phyloP scores from a whole-genome alignment of 2,797 vertebrate genomes.

The Aphelocoma californica region DNA sequence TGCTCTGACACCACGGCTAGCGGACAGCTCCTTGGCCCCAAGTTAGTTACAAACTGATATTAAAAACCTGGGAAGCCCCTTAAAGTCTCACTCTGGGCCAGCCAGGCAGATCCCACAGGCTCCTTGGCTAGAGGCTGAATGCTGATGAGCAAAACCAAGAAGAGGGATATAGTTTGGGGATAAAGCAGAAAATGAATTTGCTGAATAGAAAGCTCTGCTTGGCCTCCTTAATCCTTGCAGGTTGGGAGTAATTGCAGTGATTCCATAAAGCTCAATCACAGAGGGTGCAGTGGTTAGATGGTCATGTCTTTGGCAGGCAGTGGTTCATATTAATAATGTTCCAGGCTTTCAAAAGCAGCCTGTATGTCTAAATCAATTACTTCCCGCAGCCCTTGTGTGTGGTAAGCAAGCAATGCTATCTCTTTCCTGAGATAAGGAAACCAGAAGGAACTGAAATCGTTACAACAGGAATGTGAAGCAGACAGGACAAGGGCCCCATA shows the following conservation, averaged over 20 bases:
- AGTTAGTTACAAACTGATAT: not conserved
- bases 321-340: conserved; percentile 48
- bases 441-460: not conserved
- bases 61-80: not conserved
- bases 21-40: not conserved
- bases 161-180: not conserved
- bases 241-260: not conserved
- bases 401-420: conserved; percentile 19
- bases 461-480: not conserved
- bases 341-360: conserved; percentile 52
- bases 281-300: conserved; percentile 7
- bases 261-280: not conserved
- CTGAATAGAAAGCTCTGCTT: not conserved
- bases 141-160: not conserved
- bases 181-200: not conserved
- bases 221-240: conserved; percentile 1
- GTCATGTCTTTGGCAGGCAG: conserved; percentile 13
- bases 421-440: conserved; percentile 43
- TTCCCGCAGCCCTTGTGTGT: not conserved
- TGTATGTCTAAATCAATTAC: conserved; percentile 58
- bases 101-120: not conserved
- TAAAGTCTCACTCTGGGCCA: not conserved
- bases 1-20: not conserved
- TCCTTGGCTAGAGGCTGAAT: not conserved
- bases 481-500: conserved; percentile 10